A percentile compares a stretch with the other conserved stretches of the same genome.
Evolutionary conservation across 2,888 invertebrate genomes (phyloP).

Genomic region (Lutraria lutraria): DNA sequence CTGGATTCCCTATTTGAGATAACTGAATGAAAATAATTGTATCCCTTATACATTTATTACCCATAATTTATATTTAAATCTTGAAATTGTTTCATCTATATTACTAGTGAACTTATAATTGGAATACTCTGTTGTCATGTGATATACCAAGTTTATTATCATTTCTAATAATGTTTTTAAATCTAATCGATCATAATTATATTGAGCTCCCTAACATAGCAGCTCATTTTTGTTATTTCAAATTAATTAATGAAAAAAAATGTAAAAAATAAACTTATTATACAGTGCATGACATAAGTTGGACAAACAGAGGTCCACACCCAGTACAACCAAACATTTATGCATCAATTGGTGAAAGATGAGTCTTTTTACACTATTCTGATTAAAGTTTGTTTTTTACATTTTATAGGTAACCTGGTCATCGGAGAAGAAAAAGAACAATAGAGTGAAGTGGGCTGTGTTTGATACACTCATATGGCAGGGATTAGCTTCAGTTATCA

Average conservation of each 20-base stretch:
- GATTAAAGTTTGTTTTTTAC: background rate
- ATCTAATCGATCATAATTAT: background rate
- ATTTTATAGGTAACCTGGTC: constrained; percentile 73
- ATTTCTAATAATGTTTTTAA: background rate
- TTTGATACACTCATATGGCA: constrained; percentile 97
- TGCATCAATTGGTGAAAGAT: too few species aligned
- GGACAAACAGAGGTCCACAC: too few species aligned
- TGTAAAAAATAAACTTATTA: too few species aligned
- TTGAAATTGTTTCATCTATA: too few species aligned
- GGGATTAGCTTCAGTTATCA: constrained; percentile 94
- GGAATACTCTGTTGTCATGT: background rate
- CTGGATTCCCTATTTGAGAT: background rate
- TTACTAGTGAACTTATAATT: background rate
- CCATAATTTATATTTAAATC: too few species aligned
- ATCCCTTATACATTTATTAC: background rate
- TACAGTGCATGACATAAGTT: too few species aligned
- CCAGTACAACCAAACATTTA: too few species aligned
- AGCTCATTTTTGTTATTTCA: too few species aligned
- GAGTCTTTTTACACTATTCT: too few species aligned
- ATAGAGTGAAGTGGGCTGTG: constrained; percentile 87
- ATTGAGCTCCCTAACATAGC: background rate
- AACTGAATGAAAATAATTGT: background rate
- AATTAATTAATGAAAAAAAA: too few species aligned
- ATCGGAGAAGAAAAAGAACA: constrained; percentile 51
- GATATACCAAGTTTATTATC: too few species aligned